Evolutionary conservation across 2,888 invertebrate genomes (phyloP).

Genomic region (Cerastis leucographa): DNA sequence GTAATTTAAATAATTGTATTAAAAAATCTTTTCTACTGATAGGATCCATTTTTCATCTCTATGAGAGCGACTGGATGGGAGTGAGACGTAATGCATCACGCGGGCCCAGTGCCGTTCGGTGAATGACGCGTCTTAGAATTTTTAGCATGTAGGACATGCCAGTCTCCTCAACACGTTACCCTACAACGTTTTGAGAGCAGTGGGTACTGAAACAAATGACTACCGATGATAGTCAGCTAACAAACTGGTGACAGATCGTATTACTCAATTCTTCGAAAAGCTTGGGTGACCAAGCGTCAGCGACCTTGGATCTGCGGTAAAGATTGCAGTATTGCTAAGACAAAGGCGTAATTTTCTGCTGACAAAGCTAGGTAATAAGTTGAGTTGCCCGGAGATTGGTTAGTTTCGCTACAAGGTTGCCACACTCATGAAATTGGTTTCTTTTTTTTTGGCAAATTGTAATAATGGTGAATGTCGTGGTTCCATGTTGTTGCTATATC

Average conservation of each 20-base stretch:
- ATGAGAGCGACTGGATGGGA: not conserved
- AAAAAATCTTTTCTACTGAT: not conserved
- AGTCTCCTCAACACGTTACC: not conserved
- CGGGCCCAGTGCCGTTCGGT: not conserved
- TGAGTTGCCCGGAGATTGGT: constrained; percentile 6
- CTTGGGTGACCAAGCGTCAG: constrained; percentile 71
- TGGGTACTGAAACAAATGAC: not conserved
- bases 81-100: not conserved
- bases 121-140: not conserved
- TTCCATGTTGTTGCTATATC: not conserved
- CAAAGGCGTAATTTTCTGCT: constrained; percentile 64
- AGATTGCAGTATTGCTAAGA: constrained; percentile 52
- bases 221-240: not conserved
- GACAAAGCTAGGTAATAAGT: constrained; percentile 5
- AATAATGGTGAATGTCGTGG: not conserved
- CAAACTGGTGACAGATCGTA: constrained; percentile 23
- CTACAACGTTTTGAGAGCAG: not conserved
- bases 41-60: not conserved
- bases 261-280: constrained; percentile 56
- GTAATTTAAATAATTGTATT: not conserved
- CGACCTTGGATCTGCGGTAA: constrained; percentile 60
- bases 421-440: not conserved
- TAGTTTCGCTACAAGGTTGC: constrained; percentile 15
- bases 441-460: not conserved
- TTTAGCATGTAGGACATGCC: not conserved